Evolutionary conservation across 2,113 vertebrate genomes (phyloP), one percentile per base, ranked within the genome.

Genomic region (Pygoscelis adeliae): DNA sequence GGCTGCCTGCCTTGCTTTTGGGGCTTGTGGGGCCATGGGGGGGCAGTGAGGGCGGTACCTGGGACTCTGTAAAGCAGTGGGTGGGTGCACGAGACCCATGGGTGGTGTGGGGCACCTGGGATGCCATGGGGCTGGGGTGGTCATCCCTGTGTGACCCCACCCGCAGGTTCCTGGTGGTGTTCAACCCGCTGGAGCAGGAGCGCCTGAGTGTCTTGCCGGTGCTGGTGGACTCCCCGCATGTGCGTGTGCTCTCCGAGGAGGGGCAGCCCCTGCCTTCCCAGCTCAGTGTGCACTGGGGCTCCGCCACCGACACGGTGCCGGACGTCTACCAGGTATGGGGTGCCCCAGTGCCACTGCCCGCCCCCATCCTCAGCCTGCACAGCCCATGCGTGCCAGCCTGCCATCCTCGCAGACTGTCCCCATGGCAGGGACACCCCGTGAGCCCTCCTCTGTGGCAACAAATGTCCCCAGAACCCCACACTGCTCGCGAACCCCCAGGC

Each of bases 161-260:
- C 23, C 1, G 3, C 96, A 99, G 99, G 97, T 99, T 99, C 50
- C 92, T 99, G 97, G 99, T 99, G 88, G 97, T 99, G 32, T 99
- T 99, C 97, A 99, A 99, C 98, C 99, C 99, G 0, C 91, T 99
- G 80, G 99, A 99, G 88, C 99, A 99, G 96, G 99, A 99, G 72
- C 98, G 99, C 18, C 98, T 99, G 95, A 99, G 98, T 1, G 40
- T 98, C 11, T 99, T 99, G 84, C 98, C 98, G 0, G 97, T 99
- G 82, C 97, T 99, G 93, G 99, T 99, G 92, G 99, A 98, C 98
- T 98, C 99, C 0, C 98, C 98, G 0, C 98, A 95, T 0, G 98
- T 99, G 77, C 97, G 97, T 1, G 99, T 99, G 62, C 98, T 99
- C 9, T 99, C 99, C 0, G 99, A 99, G 96, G 99, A 99, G 1